Evolutionary conservation across 1,140 invertebrate genomes (phyloP), one percentile per base, ranked within the genome.

Genomic region (Himalopsyche phryganea): DNA sequence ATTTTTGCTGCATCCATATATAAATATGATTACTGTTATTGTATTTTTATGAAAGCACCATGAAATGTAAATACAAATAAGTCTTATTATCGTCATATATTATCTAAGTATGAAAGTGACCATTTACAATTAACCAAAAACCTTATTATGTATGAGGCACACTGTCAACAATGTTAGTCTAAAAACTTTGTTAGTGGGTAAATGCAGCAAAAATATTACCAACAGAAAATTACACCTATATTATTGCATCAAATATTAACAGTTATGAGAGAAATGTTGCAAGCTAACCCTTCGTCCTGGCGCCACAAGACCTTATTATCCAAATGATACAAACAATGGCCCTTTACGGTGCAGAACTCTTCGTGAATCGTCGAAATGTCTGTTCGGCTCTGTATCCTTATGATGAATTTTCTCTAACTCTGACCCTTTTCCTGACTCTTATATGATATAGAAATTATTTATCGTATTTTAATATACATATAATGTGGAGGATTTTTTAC

Each of bases 121-220:
- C 33, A 28, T 28, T 28, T 28, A 28, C 9, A 28, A 28, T 28
- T 28, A 28, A 58, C 48, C 55, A 40, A 58, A 58, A 58, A 50
- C 47, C 55, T 50, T 58, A 58, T 44, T 58, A 17, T 42, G 40
- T 50, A 58, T 41, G 55, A 58, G 55, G 55, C 55, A 56, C 53
- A 58, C 55, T 58, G 55, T 57, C 28, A 57, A 57, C 13, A 55
- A 58, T 58, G 35, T 49, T 42, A 58, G 40, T 50, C 40, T 58
- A 48, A 47, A 56, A 56, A 14, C 28, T 38, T 35, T 36, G 23
- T 36, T n/a, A 11, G 18, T 11, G 17, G 36, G 14, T 18, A 47
- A 55, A 47, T 44, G 47, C 55, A 58, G 55, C 55, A 50, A 58
- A 58, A 58, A 42, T 49, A 42, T 35, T 28, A 40, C 38, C 3